Percentiles rank a stretch among this genome's conserved stretches.
phyloP scores from a whole-genome alignment of 1,140 invertebrate species.

The Saccostrea cuccullata region DNA sequence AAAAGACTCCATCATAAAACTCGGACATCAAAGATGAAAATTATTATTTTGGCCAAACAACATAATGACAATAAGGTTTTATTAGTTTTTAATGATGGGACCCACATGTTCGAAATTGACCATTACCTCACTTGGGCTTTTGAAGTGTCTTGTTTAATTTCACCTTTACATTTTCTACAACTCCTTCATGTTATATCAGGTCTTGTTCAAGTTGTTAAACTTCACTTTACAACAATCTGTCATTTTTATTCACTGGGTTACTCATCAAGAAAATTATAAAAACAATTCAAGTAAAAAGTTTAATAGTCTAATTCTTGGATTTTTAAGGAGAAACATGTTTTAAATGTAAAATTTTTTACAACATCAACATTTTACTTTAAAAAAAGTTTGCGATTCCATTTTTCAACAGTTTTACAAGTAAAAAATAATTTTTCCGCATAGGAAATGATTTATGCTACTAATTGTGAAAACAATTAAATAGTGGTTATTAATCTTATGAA shows the following conservation, averaged over 20 bases:
- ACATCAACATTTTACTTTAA: no score
- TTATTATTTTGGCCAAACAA: conserved; percentile 23
- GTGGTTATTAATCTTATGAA: no score
- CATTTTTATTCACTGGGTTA: not conserved
- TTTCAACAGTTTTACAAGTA: not conserved
- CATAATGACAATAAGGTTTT: not conserved
- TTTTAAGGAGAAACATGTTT: not conserved
- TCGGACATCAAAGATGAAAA: conserved; percentile 23
- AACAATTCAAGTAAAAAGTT: no score
- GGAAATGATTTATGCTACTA: not conserved
- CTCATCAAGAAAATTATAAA: no score
- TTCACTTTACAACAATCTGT: not conserved
- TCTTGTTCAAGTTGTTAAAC: not conserved
- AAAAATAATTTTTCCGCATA: not conserved
- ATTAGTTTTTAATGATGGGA: conserved; percentile 15
- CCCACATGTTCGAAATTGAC: conserved; percentile 18
- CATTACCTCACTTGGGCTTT: conserved; percentile 27
- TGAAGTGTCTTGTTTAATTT: conserved; percentile 9
- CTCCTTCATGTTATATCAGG: not conserved
- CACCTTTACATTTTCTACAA: not conserved
- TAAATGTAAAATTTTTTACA: not conserved
- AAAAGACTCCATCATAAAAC: conserved; percentile 23
- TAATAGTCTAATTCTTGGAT: no score
- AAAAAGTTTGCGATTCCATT: not conserved
- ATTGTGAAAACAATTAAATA: no score